Conservation (phyloP, 2,888 invertebrate species). For the Lepidocyrtinus sp. region DNA sequence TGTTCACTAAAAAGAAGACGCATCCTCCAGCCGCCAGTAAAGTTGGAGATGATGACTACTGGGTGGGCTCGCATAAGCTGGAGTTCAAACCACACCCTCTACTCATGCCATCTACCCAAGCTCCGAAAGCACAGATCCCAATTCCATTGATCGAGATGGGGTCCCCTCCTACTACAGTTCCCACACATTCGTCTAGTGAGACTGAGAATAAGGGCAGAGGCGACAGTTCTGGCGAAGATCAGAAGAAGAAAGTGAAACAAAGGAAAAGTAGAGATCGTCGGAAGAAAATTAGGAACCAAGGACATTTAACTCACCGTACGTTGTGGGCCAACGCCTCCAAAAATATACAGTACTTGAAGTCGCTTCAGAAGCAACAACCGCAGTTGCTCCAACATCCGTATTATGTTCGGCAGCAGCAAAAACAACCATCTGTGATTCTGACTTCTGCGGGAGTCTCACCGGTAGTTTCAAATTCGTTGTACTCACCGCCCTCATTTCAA, state of each 20-base stretch:
- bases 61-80: slow-evolving; percentile 55
- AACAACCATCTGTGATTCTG: slow-evolving; percentile 19
- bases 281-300: slow-evolving; percentile 29
- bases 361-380: slow-evolving; percentile 6
- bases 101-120: slow-evolving; percentile 27
- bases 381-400: slow-evolving; percentile 24
- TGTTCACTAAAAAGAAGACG: neutral
- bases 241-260: neutral
- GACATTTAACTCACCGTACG: slow-evolving; percentile 33
- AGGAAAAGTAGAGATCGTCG: slow-evolving; percentile 21
- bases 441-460: slow-evolving; percentile 24
- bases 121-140: slow-evolving; percentile 31
- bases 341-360: neutral
- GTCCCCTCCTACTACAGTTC: slow-evolving; percentile 5
- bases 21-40: neutral
- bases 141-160: slow-evolving; percentile 39
- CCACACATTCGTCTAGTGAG: slow-evolving; percentile 9
- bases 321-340: slow-evolving; percentile 28
- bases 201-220: neutral
- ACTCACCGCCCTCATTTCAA: slow-evolving; percentile 11
- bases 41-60: slow-evolving; percentile 22
- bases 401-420: neutral
- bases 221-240: neutral
- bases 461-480: neutral
- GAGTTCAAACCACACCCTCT: slow-evolving; percentile 59